Evolutionary conservation across 2,888 invertebrate genomes (phyloP), one percentile per base, ranked within the genome.

Genomic region (Pristionchus arcanus): DNA sequence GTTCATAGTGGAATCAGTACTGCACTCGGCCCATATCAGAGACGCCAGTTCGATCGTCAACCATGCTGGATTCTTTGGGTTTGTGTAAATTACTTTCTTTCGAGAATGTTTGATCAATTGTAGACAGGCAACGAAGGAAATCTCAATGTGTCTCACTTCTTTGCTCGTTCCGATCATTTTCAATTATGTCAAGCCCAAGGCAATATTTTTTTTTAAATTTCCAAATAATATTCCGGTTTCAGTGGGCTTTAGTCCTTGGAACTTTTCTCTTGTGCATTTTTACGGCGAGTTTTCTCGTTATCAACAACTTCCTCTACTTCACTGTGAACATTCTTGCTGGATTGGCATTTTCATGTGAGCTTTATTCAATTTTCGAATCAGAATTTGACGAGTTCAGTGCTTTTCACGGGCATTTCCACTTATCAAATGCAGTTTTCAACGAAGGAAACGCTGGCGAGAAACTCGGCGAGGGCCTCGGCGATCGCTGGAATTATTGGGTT

Each of bases 11-110:
- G 87, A 87, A 68, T 87, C 87, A 28, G 42, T 87, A 2, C 66
- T 87, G 1, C 87, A 87, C 21, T 87, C 87, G 16, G 66, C 87
- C 21, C 53, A 87, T 66, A 25, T 87, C 19, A 25, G 87, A 42
- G 87, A 87, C 49, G 31, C 68, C 19, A 16, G n/a, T 37, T 42
- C 87, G 1, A 87, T 87, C 19, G 68, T 66, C 16, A 68, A 87
- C 25, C 87, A 87, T 87, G 87, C 87, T 2, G 87, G 87, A 68
- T 87, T 68, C 87, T 68, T 19, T 49, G 87, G 87, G 87, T 87
- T 1, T 9, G 74, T 25, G 16, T 42, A 2, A 16, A 9, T 1
- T 7, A 74, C 16, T 7, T 21, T 21, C 63, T 7, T 11, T 3
- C 34, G 31, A 71, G 15, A 21, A 21, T 21, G 15, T 37, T 74